Base-by-base conservation (phyloP, 2,888 invertebrate species). In the Phymatocera aterrima region DNA sequence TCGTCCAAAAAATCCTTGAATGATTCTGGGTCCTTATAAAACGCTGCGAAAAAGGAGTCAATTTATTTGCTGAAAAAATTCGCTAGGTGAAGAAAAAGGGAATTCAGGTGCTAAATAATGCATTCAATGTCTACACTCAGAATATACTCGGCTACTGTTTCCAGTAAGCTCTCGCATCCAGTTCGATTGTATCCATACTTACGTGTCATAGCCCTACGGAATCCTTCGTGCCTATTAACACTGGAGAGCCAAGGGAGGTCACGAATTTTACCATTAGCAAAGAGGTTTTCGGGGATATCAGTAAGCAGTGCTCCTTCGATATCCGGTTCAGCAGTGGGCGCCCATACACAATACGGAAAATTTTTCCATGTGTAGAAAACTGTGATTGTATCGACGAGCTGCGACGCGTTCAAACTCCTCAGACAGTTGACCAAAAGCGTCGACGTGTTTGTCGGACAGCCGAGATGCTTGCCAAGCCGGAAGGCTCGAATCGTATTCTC, bases 401-500 rank as follows among this genome's bases (percentile, higher is more conserved):
- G 31, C 28, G 60, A 60, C 31, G 24, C 60, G 15, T 60, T 24
- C 3, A 60, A n/a, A 60, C 31, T 15, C 4, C 60, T 24, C 3
- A 60, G n/a, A 28, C 60, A 60, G 15, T 60, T 31, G 1, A 65
- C 37, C 2, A 65, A 12, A 18, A 40, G 18, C 18, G 18, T 65
- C 40, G 65, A 65, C 65, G 65, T 40, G 40, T 65, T 43, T 3
- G 37, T 65, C 18, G 65, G 40, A 21, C 65, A 65, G 65, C 34
- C 65, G 3, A 65, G 10, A 43, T 40, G 3, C 34, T 34, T 18
- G 5, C 65, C 65, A 12, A 65, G 37, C 40, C 6, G 34, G 10
- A 21, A 12, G 34, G 65, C 40, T 1, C 37, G 65, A 10, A 37
- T 21, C 10, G 21, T 37, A 21, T 18, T 0, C 65, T 12, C 21